Evolutionary conservation across 2,797 vertebrate species (phyloP).

Genomic region (Cichlasoma orientale): DNA sequence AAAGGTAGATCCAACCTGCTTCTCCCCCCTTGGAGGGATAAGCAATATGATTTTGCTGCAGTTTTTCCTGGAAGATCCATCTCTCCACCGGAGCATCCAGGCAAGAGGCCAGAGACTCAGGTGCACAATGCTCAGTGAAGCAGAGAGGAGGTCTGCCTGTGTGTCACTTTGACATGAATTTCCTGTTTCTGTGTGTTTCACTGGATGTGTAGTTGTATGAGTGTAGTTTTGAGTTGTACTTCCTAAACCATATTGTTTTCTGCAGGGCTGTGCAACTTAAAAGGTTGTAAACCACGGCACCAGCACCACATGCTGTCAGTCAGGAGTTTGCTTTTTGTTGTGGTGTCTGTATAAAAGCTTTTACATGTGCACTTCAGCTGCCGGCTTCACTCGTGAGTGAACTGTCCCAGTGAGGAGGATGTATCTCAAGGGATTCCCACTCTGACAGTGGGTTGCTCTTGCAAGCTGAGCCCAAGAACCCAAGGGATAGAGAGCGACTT

Average conservation of each 20-base stretch:
- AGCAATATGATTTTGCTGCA: conserved; percentile 21
- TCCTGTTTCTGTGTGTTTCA: conserved; percentile 16
- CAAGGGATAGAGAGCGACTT: conserved; percentile 36
- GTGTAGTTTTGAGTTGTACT: background rate
- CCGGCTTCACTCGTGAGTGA: conserved; percentile 5
- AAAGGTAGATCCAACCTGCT: conserved; percentile 19
- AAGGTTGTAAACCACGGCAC: conserved; percentile 7
- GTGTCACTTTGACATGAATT: conserved; percentile 44
- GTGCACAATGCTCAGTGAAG: conserved; percentile 54
- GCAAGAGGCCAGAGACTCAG: conserved; percentile 59
- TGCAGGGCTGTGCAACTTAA: background rate
- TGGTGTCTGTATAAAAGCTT: background rate
- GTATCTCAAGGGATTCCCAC: conserved; percentile 45
- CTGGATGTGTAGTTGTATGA: background rate
- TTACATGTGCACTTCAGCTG: background rate
- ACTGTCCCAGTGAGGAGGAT: conserved; percentile 18
- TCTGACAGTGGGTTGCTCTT: conserved; percentile 22
- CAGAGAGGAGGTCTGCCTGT: conserved; percentile 37
- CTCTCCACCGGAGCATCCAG: conserved; percentile 40
- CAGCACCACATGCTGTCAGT: background rate
- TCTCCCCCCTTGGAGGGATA: conserved; percentile 13
- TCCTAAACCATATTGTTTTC: background rate
- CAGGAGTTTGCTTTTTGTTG: background rate
- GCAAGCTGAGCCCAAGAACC: conserved; percentile 71
- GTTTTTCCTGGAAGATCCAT: conserved; percentile 44